Conservation (phyloP, 1,140 invertebrate genomes). For the Drosophila dunni region DNA sequence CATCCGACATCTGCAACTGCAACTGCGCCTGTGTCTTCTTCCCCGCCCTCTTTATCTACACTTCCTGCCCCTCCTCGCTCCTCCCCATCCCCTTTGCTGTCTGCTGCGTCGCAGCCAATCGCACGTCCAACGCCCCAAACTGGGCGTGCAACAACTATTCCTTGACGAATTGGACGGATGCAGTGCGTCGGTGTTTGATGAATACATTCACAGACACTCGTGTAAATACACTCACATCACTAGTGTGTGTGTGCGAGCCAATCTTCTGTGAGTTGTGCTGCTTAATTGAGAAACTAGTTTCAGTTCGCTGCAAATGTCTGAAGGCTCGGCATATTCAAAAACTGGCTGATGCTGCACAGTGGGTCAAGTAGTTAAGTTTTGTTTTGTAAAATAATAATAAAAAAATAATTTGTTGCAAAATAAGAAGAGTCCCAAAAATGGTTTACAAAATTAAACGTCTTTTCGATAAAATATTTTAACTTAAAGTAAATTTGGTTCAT, state of each 20-base stretch:
- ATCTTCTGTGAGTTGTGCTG: constrained; percentile 34
- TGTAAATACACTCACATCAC: neutral
- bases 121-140: constrained; percentile 55
- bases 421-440: too few species aligned
- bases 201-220: constrained; percentile 21
- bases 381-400: too few species aligned
- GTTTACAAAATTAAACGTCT: too few species aligned
- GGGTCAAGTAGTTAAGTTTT: neutral
- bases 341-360: constrained; percentile 34
- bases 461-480: too few species aligned
- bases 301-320: constrained; percentile 41
- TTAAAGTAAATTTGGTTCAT: too few species aligned
- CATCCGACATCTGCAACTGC: constrained; percentile 61
- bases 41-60: neutral
- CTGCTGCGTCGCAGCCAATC: constrained; percentile 56
- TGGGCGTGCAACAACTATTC: constrained; percentile 69
- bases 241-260: constrained; percentile 39
- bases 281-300: constrained; percentile 82
- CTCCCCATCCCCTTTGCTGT: constrained; percentile 7
- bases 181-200: constrained; percentile 55
- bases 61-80: neutral
- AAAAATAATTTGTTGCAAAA: too few species aligned
- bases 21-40: constrained; percentile 9
- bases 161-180: constrained; percentile 82
- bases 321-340: constrained; percentile 31